Percentiles rank a stretch among this genome's conserved stretches.
Evolutionary conservation across 2,797 vertebrate genomes (phyloP).

Genomic region (Oceanodroma leucorhoa): DNA sequence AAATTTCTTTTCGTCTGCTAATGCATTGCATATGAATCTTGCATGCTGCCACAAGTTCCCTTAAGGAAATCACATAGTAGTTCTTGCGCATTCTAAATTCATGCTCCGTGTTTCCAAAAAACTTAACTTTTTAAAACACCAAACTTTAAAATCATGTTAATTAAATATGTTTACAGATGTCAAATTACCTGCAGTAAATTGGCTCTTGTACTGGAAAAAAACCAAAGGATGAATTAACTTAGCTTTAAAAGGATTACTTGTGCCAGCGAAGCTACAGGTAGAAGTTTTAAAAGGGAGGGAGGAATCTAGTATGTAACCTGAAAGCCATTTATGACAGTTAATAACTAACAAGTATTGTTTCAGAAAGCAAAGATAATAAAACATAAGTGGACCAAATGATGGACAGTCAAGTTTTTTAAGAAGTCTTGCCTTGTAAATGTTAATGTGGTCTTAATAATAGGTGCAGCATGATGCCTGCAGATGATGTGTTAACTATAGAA

Average conservation of each 20-base stretch:
- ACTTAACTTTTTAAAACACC: background rate
- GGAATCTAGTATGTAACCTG: background rate
- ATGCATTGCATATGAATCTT: background rate
- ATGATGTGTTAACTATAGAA: background rate
- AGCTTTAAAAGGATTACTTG: background rate
- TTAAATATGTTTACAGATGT: background rate
- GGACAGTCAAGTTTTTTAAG: background rate
- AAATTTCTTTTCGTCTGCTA: background rate
- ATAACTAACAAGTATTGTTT: background rate
- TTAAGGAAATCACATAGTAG: background rate
- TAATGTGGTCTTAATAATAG: background rate
- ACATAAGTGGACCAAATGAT: background rate
- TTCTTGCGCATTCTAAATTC: background rate
- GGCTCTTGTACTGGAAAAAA: background rate
- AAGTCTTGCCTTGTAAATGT: background rate
- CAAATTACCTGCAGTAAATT: background rate
- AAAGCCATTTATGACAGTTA: background rate
- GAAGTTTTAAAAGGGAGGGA: background rate
- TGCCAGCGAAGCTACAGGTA: background rate
- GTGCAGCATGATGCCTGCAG: background rate
- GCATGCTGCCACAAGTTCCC: background rate
- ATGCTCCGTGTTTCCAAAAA: background rate
- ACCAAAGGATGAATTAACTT: background rate
- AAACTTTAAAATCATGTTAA: background rate
- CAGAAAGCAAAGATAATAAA: background rate